Evolutionary conservation across 2,797 vertebrate species (phyloP), one percentile per base, ranked within the genome.

Genomic region (Danio albolineatus): DNA sequence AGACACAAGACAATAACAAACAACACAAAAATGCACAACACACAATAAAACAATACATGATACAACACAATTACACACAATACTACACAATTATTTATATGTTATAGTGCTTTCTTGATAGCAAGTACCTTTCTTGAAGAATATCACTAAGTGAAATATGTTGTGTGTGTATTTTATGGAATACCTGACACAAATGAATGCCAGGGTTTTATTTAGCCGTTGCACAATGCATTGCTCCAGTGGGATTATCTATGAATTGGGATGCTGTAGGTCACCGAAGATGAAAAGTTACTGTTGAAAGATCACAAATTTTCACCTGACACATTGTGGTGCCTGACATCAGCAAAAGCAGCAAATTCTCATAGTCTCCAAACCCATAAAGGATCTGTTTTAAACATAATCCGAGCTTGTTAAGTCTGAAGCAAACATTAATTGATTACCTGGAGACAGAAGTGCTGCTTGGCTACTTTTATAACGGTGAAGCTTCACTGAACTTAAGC

Each of bases 361-460:
- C 56, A 59, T 10, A 13, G 39, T 13, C 5, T 10, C 67, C 10
- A 67, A 59, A 56, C 16, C 53, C 44, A 67, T 67, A 39, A 46
- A 70, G 41, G 46, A 62, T 79, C 66, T 78, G 46, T 72, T 79
- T 70, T 44, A 71, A 10, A 43, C 7, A 51, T 75, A 75, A 75
- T 75, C 73, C 12, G 39, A 13, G 12, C 14, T 71, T 59, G n/a
- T 13, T 53, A 56, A 72, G 51, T 54, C 39, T 49, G 44, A 36
- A 44, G 48, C 54, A 64, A 72, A 54, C 49, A 5, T 16, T 73
- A 79, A 73, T 56, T 44, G 41, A 54, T 73, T 79, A 72, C 39
- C 39, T 1, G 48, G 48, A 64, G 67, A 43, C 67, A 79, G 77
- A 53, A 13, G 10, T 78, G 46, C 28, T 41, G 59, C 76, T 53